Percentiles rank a stretch among this genome's conserved stretches.
These are phyloP conservation scores for Ptychodera flava DNA, from an alignment of 35 echinoderm and acorn worm species.

Conservation along the genomic window DNA sequence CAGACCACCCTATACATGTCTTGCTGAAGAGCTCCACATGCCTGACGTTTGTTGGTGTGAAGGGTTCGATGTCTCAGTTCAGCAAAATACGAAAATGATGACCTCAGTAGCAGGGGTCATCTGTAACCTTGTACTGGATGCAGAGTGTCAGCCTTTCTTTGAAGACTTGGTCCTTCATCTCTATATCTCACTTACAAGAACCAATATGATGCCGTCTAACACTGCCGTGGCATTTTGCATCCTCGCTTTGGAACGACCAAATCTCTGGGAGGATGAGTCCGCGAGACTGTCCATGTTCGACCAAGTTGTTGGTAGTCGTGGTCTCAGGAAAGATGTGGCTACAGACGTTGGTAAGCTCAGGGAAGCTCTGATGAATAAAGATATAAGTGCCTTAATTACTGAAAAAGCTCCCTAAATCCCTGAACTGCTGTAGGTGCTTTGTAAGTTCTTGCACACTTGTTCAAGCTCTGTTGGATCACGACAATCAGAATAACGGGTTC, in stretches of 20 bases:
- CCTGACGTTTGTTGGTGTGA: too few relatives aligned
- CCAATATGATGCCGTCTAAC: neutral
- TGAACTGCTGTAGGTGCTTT: too few relatives aligned
- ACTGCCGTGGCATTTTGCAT: neutral
- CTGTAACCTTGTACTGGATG: neutral
- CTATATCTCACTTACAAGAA: neutral
- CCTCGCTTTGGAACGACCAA: neutral
- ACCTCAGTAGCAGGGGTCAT: neutral
- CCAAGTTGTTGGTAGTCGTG: too few relatives aligned
- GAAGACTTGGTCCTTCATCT: neutral
- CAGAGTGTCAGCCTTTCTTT: neutral
- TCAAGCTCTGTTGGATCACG: too few relatives aligned
- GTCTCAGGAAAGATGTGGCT: too few relatives aligned
- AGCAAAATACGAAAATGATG: neutral
- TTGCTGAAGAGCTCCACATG: neutral
- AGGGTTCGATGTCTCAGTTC: too few relatives aligned
- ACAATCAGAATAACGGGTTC: too few relatives aligned
- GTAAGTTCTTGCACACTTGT: too few relatives aligned
- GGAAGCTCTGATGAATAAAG: too few relatives aligned
- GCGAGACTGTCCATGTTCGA: neutral
- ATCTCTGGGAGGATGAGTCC: neutral
- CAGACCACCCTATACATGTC: neutral
- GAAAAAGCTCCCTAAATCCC: too few relatives aligned
- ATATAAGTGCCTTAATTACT: too few relatives aligned
- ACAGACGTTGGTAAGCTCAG: too few relatives aligned